phyloP scores from a whole-genome alignment of 1,140 invertebrate species.

The Druon quercuslanigerum region DNA sequence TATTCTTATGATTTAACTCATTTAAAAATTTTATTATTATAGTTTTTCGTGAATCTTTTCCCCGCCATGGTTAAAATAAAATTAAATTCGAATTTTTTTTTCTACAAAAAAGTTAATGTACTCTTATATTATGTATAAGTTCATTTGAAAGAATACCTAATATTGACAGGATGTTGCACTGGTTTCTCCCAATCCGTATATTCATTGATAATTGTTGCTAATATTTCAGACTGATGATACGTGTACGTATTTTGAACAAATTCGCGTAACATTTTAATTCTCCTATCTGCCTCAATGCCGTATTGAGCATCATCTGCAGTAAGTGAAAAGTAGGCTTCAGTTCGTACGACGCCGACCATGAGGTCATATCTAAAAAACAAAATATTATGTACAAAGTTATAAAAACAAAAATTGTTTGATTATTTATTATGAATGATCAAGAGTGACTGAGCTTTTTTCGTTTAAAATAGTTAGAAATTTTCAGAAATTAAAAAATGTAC shows the following conservation, averaged over 20 bases:
- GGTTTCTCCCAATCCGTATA: slow-evolving; percentile 98
- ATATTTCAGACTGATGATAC: slow-evolving; percentile 88
- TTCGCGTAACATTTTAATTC: slow-evolving; percentile 92
- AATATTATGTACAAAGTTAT: background rate
- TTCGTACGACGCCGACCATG: slow-evolving; percentile 93
- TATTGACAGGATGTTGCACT: slow-evolving; percentile 93
- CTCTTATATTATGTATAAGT: background rate
- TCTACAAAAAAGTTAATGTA: background rate
- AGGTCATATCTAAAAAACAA: slow-evolving; percentile 85
- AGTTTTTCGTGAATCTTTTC: too few relatives aligned
- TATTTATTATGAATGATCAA: too few relatives aligned
- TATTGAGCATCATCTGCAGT: slow-evolving; percentile 93
- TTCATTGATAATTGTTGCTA: slow-evolving; percentile 94
- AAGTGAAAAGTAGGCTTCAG: slow-evolving; percentile 91
- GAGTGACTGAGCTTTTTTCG: background rate
- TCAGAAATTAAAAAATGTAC: slow-evolving; percentile 60
- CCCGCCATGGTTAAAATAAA: too few relatives aligned
- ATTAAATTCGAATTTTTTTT: background rate
- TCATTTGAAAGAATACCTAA: slow-evolving; percentile 76
- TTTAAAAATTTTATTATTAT: too few relatives aligned
- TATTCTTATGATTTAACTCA: too few relatives aligned
- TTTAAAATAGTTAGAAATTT: background rate
- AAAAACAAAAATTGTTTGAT: background rate
- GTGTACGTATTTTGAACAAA: slow-evolving; percentile 95
- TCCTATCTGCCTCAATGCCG: slow-evolving; percentile 91